Percentiles rank a stretch among this genome's conserved stretches.
Conservation (phyloP, 2,797 vertebrate genomes). For the Acrossocheilus fasciatus region DNA sequence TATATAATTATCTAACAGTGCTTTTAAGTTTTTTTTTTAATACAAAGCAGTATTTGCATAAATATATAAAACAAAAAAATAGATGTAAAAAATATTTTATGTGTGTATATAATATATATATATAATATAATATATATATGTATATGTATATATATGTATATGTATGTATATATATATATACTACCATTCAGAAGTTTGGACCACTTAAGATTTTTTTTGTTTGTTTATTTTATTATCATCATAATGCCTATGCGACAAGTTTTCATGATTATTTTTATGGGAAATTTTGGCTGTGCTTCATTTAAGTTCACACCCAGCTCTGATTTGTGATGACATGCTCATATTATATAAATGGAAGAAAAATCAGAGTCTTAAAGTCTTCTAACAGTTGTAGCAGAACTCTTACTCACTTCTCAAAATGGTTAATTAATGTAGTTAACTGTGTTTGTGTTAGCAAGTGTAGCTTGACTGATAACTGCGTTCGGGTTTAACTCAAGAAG, state of each 20-base stretch:
- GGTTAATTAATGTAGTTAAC: slow-evolving; percentile 5
- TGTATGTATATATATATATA: too few relatives aligned
- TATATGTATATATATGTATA: too few relatives aligned
- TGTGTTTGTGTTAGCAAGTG: slow-evolving; percentile 11
- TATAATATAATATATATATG: too few relatives aligned
- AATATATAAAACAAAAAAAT: background rate
- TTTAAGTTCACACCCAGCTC: background rate
- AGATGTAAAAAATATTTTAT: too few relatives aligned
- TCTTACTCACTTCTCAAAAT: background rate
- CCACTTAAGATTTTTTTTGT: background rate
- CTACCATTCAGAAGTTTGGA: too few relatives aligned
- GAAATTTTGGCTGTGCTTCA: background rate
- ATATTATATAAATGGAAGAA: slow-evolving; percentile 4
- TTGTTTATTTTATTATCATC: background rate
- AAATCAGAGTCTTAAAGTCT: background rate
- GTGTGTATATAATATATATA: too few relatives aligned
- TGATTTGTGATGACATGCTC: background rate
- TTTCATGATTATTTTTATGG: background rate
- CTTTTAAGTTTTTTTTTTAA: background rate
- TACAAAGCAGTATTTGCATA: background rate
- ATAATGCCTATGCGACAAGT: background rate
- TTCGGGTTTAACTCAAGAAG: slow-evolving; percentile 3
- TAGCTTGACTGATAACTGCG: slow-evolving; percentile 9
- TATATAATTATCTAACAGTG: background rate
- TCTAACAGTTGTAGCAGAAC: background rate